phyloP scores from a whole-genome alignment of 2,888 invertebrate genomes.

The Quadriops clusia region DNA sequence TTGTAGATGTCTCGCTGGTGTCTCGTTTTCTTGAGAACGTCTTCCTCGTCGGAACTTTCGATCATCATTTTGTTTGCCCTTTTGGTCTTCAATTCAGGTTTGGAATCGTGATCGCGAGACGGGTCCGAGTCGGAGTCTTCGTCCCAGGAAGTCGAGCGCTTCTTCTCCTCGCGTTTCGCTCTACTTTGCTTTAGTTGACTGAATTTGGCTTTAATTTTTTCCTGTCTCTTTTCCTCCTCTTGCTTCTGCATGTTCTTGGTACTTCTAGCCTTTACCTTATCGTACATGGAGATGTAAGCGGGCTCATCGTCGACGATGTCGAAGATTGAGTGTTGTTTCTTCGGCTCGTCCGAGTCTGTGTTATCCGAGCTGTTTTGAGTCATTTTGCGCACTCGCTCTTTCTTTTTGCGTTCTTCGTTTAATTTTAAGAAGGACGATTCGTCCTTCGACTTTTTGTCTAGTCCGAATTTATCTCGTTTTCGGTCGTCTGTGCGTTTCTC shows the following conservation, averaged over 20 bases:
- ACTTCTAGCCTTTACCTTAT: slow-evolving; percentile 88
- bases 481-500: slow-evolving; percentile 8
- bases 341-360: slow-evolving; percentile 70
- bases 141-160: slow-evolving; percentile 78
- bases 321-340: slow-evolving; percentile 85
- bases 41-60: slow-evolving; percentile 33
- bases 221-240: slow-evolving; percentile 76
- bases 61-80: slow-evolving; percentile 29
- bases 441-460: slow-evolving; percentile 17
- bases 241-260: slow-evolving; percentile 90
- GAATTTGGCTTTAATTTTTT: slow-evolving; percentile 82
- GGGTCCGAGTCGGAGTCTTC: slow-evolving; percentile 63
- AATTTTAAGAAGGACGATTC: slow-evolving; percentile 20
- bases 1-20: slow-evolving; percentile 38
- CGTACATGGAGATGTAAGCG: slow-evolving; percentile 93
- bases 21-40: slow-evolving; percentile 18
- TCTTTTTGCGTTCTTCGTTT: slow-evolving; percentile 22
- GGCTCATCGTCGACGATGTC: slow-evolving; percentile 83
- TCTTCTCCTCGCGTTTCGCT: slow-evolving; percentile 80
- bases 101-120: slow-evolving; percentile 30
- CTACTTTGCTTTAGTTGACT: slow-evolving; percentile 77
- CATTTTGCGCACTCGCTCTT: slow-evolving; percentile 31
- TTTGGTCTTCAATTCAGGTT: slow-evolving; percentile 6
- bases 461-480: slow-evolving; percentile 18
- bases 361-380: slow-evolving; percentile 52